Conservation (phyloP, 2,113 vertebrate genomes). For the Mionectes macconnelli region DNA sequence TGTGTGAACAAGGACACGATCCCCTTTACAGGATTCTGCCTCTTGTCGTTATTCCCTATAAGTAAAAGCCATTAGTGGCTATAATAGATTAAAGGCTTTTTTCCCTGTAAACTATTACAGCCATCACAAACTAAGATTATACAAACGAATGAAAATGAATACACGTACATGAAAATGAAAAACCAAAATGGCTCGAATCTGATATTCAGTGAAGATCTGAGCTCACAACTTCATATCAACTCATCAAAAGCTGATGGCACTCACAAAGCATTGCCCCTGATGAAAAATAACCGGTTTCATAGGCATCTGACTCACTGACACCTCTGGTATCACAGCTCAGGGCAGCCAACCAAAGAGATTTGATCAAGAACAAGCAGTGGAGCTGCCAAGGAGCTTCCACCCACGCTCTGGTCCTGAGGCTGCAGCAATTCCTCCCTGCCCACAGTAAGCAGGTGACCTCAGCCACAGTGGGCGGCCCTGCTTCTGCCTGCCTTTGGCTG, state of each 20-base stretch:
- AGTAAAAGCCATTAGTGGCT: neutral
- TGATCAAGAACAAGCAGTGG: fast-evolving
- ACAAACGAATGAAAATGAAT: neutral
- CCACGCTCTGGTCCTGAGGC: fast-evolving
- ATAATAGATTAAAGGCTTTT: neutral
- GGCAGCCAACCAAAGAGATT: neutral
- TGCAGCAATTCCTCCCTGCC: fast-evolving
- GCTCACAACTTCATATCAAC: neutral
- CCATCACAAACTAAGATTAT: neutral
- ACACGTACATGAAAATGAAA: neutral
- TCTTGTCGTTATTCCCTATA: neutral
- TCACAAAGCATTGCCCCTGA: neutral
- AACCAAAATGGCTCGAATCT: neutral
- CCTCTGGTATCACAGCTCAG: neutral
- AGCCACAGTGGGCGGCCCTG: neutral
- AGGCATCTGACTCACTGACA: neutral
- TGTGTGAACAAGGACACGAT: neutral
- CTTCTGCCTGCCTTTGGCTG: neutral
- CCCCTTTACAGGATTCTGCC: neutral
- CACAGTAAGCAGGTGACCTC: neutral
- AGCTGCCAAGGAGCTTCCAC: neutral
- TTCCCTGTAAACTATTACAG: neutral
- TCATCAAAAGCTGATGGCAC: neutral
- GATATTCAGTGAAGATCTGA: neutral
- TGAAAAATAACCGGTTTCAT: neutral